Percentiles rank a stretch among this genome's conserved stretches.
Evolutionary conservation across 2,888 invertebrate genomes (phyloP).

Genomic region (Sialis fuliginosa): DNA sequence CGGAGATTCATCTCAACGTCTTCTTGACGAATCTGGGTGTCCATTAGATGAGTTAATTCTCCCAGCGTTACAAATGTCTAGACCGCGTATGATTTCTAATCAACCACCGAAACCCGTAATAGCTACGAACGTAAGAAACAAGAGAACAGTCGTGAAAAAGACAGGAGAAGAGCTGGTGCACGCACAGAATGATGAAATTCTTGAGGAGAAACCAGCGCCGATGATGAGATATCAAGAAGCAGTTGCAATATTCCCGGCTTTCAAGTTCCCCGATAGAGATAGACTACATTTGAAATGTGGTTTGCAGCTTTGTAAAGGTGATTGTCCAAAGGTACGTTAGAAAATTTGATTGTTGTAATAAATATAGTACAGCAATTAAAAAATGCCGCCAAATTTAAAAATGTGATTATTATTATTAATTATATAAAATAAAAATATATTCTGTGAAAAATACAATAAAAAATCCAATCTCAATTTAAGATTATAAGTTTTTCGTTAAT

Average conservation of each 20-base stretch:
- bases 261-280: slow-evolving; percentile 66
- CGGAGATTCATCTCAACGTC: slow-evolving; percentile 53
- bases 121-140: background rate
- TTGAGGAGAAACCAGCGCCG: background rate
- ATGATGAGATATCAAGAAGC: slow-evolving; percentile 26
- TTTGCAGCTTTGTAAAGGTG: slow-evolving; percentile 55
- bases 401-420: background rate
- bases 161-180: slow-evolving; percentile 2
- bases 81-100: slow-evolving; percentile 15
- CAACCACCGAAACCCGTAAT: slow-evolving; percentile 6
- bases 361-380: background rate
- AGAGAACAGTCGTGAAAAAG: slow-evolving; percentile 3
- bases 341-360: background rate
- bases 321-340: slow-evolving; percentile 38
- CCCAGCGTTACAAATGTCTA: slow-evolving; percentile 29
- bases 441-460: too few relatives aligned
- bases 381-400: background rate
- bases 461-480: too few relatives aligned
- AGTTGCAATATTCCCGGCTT: slow-evolving; percentile 53
- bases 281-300: slow-evolving; percentile 61
- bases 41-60: slow-evolving; percentile 50
- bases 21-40: slow-evolving; percentile 57
- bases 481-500: too few relatives aligned
- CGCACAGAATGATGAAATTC: background rate
- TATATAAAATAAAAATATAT: background rate